Percentiles rank a stretch among this genome's conserved stretches.
Evolutionary conservation across 2,888 invertebrate species (phyloP).

Genomic region (Linnaemya vulpina): DNA sequence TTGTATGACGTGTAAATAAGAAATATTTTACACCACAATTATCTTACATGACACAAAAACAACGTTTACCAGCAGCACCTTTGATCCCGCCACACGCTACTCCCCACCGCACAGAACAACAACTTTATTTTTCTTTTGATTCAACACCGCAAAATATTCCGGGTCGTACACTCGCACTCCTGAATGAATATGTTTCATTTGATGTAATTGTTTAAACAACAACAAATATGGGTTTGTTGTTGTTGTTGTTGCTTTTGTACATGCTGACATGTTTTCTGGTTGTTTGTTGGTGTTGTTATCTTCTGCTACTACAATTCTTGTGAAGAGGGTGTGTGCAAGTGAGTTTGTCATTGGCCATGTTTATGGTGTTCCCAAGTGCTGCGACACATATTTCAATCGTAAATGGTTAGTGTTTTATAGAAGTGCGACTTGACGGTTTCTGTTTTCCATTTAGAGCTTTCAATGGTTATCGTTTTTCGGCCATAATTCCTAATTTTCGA

Average conservation of each 20-base stretch:
- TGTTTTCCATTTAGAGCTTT: no score
- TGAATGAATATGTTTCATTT: not conserved
- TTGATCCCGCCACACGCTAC: constrained; percentile 1
- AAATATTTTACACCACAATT: constrained; percentile 49
- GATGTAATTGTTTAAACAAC: constrained; percentile 27
- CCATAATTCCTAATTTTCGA: no score
- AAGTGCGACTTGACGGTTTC: no score
- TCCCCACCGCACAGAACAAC: not conserved
- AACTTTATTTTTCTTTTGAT: not conserved
- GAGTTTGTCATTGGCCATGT: no score
- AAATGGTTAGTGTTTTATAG: no score
- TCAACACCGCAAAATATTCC: not conserved
- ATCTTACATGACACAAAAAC: constrained; percentile 22
- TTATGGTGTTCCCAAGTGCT: no score
- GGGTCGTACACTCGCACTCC: not conserved
- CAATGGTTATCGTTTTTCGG: no score
- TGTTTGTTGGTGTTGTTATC: constrained; percentile 16
- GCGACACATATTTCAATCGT: no score
- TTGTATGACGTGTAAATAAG: constrained; percentile 56
- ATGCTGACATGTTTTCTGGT: constrained; percentile 35
- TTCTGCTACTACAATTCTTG: not conserved
- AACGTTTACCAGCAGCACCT: constrained; percentile 27
- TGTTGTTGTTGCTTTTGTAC: constrained; percentile 1
- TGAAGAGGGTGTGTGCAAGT: no score
- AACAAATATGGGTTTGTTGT: constrained; percentile 13